phyloP scores from a whole-genome alignment of 2,113 vertebrate species.

The Podocnemis expansa region DNA sequence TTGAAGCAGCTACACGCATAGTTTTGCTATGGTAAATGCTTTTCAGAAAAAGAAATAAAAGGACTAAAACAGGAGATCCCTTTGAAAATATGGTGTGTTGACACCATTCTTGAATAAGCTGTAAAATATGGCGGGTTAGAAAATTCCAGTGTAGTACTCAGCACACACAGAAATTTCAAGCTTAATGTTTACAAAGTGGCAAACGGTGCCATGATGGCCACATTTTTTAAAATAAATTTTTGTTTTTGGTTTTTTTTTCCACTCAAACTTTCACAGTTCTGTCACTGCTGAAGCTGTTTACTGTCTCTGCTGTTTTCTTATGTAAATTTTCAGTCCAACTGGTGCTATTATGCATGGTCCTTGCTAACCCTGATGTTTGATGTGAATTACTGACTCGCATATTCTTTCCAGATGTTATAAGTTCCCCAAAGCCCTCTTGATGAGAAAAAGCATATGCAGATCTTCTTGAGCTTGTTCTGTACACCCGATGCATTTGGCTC shows the following conservation, averaged over 20 bases:
- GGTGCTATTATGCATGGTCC: constrained; percentile 61
- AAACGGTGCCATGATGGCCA: constrained; percentile 14
- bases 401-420: constrained; percentile 87
- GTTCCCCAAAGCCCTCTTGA: constrained; percentile 85
- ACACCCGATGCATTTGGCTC: constrained; percentile 75
- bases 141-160: neutral
- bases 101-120: neutral
- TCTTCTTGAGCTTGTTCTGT: constrained; percentile 83
- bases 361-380: constrained; percentile 59
- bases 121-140: neutral
- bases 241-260: constrained; percentile 18
- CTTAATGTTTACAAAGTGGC: neutral
- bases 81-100: neutral
- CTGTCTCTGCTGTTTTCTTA: constrained; percentile 71
- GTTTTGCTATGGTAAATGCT: neutral
- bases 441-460: constrained; percentile 87
- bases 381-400: constrained; percentile 72
- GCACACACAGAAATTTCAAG: neutral
- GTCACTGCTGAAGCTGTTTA: constrained; percentile 61
- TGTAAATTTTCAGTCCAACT: constrained; percentile 77
- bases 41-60: neutral
- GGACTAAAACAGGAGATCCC: neutral
- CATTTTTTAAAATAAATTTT: constrained; percentile 30
- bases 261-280: constrained; percentile 64
- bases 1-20: neutral